These are phyloP conservation scores for Macrophya alboannulata DNA, from an alignment of 2,888 invertebrate species.

Conservation along the genomic window DNA sequence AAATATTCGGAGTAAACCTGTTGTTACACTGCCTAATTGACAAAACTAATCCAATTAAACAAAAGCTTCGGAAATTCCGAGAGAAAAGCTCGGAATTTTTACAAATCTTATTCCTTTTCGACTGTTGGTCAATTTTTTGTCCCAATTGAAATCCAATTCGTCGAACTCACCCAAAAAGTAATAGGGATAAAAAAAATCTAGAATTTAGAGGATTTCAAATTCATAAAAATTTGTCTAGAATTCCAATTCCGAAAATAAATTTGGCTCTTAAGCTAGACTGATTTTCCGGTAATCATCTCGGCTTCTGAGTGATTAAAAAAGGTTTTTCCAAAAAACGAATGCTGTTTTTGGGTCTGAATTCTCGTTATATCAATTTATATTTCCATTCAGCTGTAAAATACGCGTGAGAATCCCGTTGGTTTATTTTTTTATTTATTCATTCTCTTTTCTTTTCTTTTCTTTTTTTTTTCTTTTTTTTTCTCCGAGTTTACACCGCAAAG, in stretches of 20 bases:
- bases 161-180: neutral
- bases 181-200: no score
- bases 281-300: no score
- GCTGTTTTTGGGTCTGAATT: neutral
- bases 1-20: constrained; percentile 2
- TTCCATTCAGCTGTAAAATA: neutral
- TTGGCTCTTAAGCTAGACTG: no score
- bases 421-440: neutral
- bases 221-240: no score
- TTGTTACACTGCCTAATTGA: neutral
- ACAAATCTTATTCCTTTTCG: neutral
- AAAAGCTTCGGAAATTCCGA: neutral
- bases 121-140: neutral
- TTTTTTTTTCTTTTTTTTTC: neutral
- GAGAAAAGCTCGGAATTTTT: neutral
- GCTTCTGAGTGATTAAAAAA: no score
- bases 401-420: neutral
- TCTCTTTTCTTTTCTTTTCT: neutral
- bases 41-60: neutral
- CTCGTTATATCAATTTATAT: neutral
- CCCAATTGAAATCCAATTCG: neutral
- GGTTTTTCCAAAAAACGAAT: no score
- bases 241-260: no score
- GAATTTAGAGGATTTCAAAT: no score
- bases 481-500: neutral